Conservation (phyloP, 2,113 vertebrate species). For the Psilopsiagon aurifrons region DNA sequence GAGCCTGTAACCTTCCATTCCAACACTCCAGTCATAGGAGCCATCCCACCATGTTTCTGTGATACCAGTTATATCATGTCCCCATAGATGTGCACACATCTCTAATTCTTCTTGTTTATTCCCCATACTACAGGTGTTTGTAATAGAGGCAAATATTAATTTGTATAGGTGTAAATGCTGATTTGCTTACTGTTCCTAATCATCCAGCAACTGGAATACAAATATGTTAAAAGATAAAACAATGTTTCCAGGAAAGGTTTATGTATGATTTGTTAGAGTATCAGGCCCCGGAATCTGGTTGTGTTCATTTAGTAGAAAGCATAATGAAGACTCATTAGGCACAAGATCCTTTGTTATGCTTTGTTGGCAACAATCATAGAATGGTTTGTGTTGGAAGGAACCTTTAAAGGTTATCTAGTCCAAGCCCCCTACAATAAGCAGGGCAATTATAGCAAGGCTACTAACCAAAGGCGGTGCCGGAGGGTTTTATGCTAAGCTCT, state of each 20-base stretch:
- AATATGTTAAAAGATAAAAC: neutral
- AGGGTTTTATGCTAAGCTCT: neutral
- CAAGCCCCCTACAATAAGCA: neutral
- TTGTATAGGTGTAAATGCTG: neutral
- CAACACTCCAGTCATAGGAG: too few relatives aligned
- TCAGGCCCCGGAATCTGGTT: neutral
- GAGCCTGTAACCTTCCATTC: too few relatives aligned
- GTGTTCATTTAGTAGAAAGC: neutral
- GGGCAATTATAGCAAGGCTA: neutral
- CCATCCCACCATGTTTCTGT: too few relatives aligned
- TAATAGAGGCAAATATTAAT: too few relatives aligned
- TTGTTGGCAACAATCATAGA: neutral
- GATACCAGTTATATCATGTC: too few relatives aligned
- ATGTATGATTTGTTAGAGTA: neutral
- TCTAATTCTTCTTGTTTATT: too few relatives aligned
- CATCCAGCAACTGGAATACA: neutral
- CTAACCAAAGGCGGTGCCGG: neutral
- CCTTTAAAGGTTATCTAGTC: neutral
- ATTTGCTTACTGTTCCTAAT: neutral
- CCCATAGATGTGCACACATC: too few relatives aligned
- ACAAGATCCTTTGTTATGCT: neutral
- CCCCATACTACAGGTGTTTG: too few relatives aligned
- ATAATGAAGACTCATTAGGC: neutral
- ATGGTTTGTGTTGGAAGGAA: neutral
- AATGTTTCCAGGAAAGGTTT: neutral